Evolutionary conservation across 2,797 vertebrate species (phyloP).

Genomic region (Perodicticus potto): DNA sequence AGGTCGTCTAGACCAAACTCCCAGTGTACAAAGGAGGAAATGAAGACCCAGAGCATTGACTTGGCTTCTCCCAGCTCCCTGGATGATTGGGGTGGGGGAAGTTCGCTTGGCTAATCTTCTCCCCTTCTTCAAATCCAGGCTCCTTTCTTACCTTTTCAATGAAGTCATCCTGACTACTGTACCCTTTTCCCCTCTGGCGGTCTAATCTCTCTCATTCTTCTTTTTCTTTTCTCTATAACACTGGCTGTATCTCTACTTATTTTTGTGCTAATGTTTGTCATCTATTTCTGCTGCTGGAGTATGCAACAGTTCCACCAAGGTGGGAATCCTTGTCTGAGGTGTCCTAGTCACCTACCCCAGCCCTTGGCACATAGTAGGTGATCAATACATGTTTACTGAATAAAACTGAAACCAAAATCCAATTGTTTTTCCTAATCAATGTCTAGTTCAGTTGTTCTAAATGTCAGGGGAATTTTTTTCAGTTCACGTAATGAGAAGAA

Average conservation of each 20-base stretch:
- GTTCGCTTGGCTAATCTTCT: background rate
- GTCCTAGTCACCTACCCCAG: background rate
- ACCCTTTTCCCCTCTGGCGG: background rate
- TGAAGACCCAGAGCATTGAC: background rate
- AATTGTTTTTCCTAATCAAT: background rate
- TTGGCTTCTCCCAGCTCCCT: background rate
- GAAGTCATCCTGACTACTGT: background rate
- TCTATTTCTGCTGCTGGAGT: background rate
- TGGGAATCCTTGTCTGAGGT: background rate
- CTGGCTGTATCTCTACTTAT: background rate
- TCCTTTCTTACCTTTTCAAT: conserved; percentile 5
- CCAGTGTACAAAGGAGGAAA: background rate
- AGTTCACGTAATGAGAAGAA: background rate
- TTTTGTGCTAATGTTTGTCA: background rate
- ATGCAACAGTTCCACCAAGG: background rate
- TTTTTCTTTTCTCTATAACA: background rate
- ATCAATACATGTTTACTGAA: background rate
- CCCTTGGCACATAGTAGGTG: background rate
- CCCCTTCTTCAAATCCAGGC: background rate
- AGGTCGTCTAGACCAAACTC: background rate
- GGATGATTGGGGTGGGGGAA: background rate
- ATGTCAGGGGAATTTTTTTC: background rate
- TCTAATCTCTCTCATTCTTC: background rate
- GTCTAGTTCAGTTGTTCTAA: background rate
- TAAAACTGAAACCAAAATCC: background rate